Evolutionary conservation across 1,140 invertebrate genomes (phyloP).

Genomic region (Saccostrea echinata): DNA sequence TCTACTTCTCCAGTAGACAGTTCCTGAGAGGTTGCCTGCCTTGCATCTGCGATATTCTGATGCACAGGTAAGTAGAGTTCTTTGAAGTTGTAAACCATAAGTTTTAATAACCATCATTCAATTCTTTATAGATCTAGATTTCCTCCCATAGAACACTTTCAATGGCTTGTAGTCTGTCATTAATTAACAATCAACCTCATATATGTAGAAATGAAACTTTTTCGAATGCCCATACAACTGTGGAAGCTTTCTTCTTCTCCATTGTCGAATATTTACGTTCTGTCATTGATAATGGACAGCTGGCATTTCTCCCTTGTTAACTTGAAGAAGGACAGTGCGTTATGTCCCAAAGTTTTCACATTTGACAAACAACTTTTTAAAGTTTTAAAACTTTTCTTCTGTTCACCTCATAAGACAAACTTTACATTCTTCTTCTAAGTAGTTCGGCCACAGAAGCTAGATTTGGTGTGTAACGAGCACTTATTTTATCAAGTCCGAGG

Average conservation of each 20-base stretch:
- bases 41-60: constrained; percentile 59
- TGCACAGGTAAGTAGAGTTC: constrained; percentile 56
- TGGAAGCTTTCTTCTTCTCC: too few species aligned
- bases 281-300: constrained; percentile 50
- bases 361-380: too few species aligned
- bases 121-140: constrained; percentile 60
- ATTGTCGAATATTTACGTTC: constrained; percentile 76
- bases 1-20: constrained; percentile 48
- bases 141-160: constrained; percentile 50
- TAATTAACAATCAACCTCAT: constrained; percentile 75
- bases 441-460: too few species aligned
- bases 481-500: too few species aligned
- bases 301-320: constrained; percentile 54
- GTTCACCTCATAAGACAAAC: too few species aligned
- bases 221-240: constrained; percentile 78
- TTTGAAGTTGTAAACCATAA: constrained; percentile 60
- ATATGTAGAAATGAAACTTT: constrained; percentile 75
- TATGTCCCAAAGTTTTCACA: constrained; percentile 53
- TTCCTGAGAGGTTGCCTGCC: constrained; percentile 38
- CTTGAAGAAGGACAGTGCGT: constrained; percentile 61
- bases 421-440: too few species aligned
- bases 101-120: constrained; percentile 63
- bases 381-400: too few species aligned
- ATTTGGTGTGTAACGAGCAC: too few species aligned
- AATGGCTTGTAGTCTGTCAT: too few species aligned